Evolutionary conservation across 2,888 invertebrate species (phyloP), one percentile per base, ranked within the genome.

Genomic region (Xylocampa areola): DNA sequence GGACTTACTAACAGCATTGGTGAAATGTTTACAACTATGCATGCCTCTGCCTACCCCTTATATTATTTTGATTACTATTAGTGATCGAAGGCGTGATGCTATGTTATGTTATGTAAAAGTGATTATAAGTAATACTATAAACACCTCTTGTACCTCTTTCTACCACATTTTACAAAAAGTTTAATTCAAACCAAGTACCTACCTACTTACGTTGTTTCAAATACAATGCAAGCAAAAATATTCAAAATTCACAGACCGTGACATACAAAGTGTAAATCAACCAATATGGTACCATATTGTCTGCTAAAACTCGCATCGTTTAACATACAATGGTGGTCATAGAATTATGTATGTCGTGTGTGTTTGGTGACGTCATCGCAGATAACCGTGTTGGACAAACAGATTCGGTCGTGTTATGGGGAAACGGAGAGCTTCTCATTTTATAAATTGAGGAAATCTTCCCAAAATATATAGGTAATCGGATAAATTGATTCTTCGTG

Each of bases 291-390:
- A 63, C 50, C 51, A 62, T 57, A 61, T 53, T 52, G 63, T 66
- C 57, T 68, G 64, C 36, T 59, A 44, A 63, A 32, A 37, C 30
- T 43, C 37, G 39, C 40, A 47, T 53, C 49, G 55, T 70, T 70
- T 70, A 60, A 54, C 70, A 70, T 70, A 70, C 67, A 70, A 70
- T 70, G 53, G 65, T 54, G 47, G 50, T 16, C 54, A 35, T 59
- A 32, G 50, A 61, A 66, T 66, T 61, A 66, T 67, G 61, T 61
- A 66, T 66, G 67, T 50, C 67, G 35, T 66, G 67, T 50, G 49
- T 66, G 66, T 65, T 54, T 32, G 55, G 11, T 68, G 68, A 68
- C 64, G 59, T 68, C 68, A 68, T 21, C 21, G 27, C 19, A 33
- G 58, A 68, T 68, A 63, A 50, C 53, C 35, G 23, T 33, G 47